Conservation (phyloP, 2,113 vertebrate species). For the Gorsachius goisagi region DNA sequence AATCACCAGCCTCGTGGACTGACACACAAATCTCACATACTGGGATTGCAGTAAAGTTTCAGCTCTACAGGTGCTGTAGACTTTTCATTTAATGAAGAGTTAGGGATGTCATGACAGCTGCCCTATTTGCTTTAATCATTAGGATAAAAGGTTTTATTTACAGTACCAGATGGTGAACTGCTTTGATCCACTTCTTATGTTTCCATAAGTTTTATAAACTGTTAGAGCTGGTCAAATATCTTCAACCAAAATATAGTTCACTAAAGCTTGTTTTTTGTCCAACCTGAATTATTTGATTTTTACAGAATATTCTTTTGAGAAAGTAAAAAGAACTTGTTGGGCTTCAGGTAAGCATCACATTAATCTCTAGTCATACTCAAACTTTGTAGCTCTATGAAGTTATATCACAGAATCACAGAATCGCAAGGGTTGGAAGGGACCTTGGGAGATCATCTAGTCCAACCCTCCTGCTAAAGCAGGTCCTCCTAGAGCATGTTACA, state of each 20-base stretch:
- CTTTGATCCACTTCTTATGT: neutral
- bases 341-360: neutral
- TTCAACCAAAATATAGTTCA: neutral
- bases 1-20: neutral
- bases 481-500: too few relatives aligned
- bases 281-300: neutral
- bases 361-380: neutral
- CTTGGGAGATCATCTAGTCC: too few relatives aligned
- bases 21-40: neutral
- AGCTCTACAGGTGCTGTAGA: neutral
- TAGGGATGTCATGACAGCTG: neutral
- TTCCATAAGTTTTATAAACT: neutral
- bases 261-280: neutral
- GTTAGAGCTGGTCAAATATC: neutral
- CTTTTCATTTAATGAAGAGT: neutral
- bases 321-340: neutral
- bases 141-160: neutral
- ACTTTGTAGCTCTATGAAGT: neutral
- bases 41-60: neutral
- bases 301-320: neutral
- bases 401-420: too few relatives aligned
- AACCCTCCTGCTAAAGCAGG: too few relatives aligned
- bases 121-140: neutral
- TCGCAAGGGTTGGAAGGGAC: too few relatives aligned
- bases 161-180: neutral